Evolutionary conservation across 2,888 invertebrate genomes (phyloP).

Genomic region (Rhingia campestris): DNA sequence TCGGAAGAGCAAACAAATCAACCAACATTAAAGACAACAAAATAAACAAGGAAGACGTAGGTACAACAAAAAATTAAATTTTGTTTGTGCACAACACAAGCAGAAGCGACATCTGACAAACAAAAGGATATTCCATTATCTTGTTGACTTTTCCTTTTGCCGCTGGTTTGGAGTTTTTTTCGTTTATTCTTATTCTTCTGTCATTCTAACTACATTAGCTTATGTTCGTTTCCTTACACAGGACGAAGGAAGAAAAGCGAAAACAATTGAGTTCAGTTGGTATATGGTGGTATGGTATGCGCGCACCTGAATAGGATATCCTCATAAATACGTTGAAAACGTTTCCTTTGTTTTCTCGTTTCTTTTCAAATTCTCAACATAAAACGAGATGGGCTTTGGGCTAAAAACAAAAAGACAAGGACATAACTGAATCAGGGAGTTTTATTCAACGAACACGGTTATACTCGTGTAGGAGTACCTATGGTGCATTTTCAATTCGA

Average conservation of each 20-base stretch:
- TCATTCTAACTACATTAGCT: constrained; percentile 58
- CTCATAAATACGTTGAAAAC: constrained; percentile 34
- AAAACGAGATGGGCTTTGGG: not conserved
- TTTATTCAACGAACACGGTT: constrained; percentile 30
- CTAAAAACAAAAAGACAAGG: not conserved
- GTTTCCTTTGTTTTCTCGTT: constrained; percentile 35
- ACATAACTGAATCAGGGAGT: constrained; percentile 22
- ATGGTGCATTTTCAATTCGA: constrained; percentile 6
- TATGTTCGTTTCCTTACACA: constrained; percentile 10
- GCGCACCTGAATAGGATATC: constrained; percentile 63
- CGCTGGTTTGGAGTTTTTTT: constrained; percentile 11
- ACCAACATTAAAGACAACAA: constrained; percentile 4
- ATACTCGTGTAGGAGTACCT: not conserved
- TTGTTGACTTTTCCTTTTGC: constrained; percentile 56
- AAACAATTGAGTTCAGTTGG: constrained; percentile 30
- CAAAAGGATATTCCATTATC: constrained; percentile 63
- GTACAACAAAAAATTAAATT: constrained; percentile 57
- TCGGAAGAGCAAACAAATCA: constrained; percentile 21
- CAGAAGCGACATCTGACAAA: constrained; percentile 56
- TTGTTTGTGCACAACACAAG: constrained; percentile 49
- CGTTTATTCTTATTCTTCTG: constrained; percentile 5
- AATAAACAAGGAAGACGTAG: constrained; percentile 8
- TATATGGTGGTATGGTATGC: not conserved
- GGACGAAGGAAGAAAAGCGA: not conserved
- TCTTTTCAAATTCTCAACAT: not conserved